Evolutionary conservation across 2,797 vertebrate species (phyloP).

Genomic region (Tenualosa ilisha): DNA sequence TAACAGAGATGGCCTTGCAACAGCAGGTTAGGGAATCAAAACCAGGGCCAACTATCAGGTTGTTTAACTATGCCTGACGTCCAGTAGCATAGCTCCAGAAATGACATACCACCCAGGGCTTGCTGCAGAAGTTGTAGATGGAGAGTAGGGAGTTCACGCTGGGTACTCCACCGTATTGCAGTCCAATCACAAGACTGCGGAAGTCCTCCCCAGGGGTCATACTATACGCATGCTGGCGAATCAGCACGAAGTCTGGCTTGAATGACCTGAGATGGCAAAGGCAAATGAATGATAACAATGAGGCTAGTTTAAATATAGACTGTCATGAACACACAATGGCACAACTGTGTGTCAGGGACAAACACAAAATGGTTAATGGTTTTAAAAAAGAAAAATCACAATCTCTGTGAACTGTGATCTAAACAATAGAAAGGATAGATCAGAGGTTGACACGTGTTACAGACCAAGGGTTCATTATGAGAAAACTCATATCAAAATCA

Average conservation of each 20-base stretch:
- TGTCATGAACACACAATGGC: too few relatives aligned
- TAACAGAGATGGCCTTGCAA: too few relatives aligned
- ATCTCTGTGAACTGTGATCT: too few relatives aligned
- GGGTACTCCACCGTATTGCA: conserved; percentile 87
- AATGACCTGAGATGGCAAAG: conserved; percentile 79
- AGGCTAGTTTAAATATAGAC: too few relatives aligned
- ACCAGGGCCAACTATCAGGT: too few relatives aligned
- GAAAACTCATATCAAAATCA: too few relatives aligned
- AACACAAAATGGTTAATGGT: neutral
- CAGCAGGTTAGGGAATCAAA: too few relatives aligned
- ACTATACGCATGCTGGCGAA: conserved; percentile 93
- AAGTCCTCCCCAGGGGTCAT: conserved; percentile 94
- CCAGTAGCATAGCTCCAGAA: too few relatives aligned
- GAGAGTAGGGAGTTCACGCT: conserved; percentile 91
- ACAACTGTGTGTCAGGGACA: neutral
- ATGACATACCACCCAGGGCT: conserved; percentile 82
- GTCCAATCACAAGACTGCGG: conserved; percentile 88
- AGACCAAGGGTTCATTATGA: too few relatives aligned
- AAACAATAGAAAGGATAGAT: neutral
- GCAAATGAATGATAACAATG: conserved; percentile 1
- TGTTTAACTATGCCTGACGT: too few relatives aligned
- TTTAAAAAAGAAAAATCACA: neutral
- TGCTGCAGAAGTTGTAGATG: conserved; percentile 99
- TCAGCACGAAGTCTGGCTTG: conserved; percentile 91
- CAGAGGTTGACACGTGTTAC: too few relatives aligned